Evolutionary conservation across 2,797 vertebrate genomes (phyloP).

Genomic region (Discoglossus pictus): DNA sequence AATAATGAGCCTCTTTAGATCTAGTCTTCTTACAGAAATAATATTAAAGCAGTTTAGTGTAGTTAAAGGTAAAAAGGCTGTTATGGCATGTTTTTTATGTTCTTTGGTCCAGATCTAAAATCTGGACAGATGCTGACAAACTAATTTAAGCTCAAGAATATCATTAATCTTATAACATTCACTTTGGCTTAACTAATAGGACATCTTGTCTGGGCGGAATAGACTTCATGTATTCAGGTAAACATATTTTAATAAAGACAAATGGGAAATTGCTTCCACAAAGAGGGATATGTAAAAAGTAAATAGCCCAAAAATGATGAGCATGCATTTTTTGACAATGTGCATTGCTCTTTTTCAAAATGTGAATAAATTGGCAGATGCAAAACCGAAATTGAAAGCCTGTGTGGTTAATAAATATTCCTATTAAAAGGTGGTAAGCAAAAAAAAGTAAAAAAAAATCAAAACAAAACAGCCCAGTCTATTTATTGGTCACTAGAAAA

Average conservation of each 20-base stretch:
- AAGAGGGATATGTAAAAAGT: slow-evolving; percentile 48
- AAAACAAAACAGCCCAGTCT: too few species aligned
- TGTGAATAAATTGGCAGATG: too few species aligned
- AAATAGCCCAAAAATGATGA: slow-evolving; percentile 29
- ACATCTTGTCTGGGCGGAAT: slow-evolving; percentile 79
- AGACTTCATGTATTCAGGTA: slow-evolving; percentile 78
- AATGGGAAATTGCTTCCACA: slow-evolving; percentile 51
- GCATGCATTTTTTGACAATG: too few species aligned
- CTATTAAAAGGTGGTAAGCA: too few species aligned
- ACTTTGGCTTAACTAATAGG: slow-evolving; percentile 77
- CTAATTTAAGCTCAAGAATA: slow-evolving; percentile 74
- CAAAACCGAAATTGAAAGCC: too few species aligned
- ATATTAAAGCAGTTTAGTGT: slow-evolving; percentile 77
- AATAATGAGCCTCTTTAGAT: slow-evolving; percentile 89
- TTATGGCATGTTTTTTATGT: slow-evolving; percentile 68
- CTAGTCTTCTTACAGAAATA: slow-evolving; percentile 81
- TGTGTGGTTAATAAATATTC: too few species aligned
- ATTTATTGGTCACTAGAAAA: too few species aligned
- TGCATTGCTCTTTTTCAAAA: too few species aligned
- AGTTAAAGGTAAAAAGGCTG: slow-evolving; percentile 74
- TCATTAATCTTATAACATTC: slow-evolving; percentile 79
- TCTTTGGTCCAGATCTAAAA: slow-evolving; percentile 59
- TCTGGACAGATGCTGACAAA: slow-evolving; percentile 76
- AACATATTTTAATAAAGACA: slow-evolving; percentile 80
- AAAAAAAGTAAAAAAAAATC: too few species aligned